Evolutionary conservation across 1,140 invertebrate genomes (phyloP).

Genomic region (Calephelis nemesis): DNA sequence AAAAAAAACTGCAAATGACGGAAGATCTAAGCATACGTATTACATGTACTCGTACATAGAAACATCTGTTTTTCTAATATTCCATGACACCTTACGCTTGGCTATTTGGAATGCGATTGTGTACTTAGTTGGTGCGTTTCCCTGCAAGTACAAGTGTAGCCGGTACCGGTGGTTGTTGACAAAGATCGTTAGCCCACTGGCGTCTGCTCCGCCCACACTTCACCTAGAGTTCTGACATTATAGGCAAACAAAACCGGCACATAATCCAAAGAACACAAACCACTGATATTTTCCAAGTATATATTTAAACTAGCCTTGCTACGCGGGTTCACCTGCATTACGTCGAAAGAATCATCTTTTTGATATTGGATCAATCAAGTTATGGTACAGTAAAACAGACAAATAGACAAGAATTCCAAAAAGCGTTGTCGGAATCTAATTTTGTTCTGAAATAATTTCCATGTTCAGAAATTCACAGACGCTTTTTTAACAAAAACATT

Average conservation of each 20-base stretch:
- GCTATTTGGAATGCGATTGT: conserved; percentile 59
- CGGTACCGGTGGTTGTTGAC: conserved; percentile 61
- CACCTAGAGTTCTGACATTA: conserved; percentile 10
- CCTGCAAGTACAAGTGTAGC: not conserved
- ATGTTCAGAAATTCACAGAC: no score
- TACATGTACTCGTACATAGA: not conserved
- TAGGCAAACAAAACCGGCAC: conserved; percentile 16
- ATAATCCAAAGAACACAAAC: conserved; percentile 4
- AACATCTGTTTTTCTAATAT: conserved; percentile 39
- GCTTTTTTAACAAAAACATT: no score
- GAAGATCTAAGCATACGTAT: no score
- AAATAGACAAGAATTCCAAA: no score
- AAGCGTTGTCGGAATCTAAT: no score
- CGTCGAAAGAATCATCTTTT: no score
- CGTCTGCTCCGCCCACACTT: conserved; percentile 53
- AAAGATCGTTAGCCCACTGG: conserved; percentile 58
- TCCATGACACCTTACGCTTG: conserved; percentile 46
- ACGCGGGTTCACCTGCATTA: no score
- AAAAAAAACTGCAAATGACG: no score
- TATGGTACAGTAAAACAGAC: no score
- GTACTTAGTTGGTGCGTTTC: conserved; percentile 28
- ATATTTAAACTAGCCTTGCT: not conserved
- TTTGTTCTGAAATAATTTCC: no score
- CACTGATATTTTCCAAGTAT: not conserved
- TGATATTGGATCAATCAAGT: no score